Conservation (phyloP, 2,888 invertebrate genomes). For the Carabus problematicus region DNA sequence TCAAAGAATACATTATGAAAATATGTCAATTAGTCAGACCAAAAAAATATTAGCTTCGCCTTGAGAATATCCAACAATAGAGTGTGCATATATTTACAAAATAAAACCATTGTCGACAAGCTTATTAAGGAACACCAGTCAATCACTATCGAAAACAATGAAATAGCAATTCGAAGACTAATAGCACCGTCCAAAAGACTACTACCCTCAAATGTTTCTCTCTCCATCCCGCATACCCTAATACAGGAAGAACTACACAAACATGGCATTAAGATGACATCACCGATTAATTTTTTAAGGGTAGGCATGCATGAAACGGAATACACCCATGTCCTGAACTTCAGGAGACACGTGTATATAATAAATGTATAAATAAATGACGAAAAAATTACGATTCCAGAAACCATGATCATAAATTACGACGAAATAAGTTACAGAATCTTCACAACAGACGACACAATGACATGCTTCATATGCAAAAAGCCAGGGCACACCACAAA, state of each 20-base stretch:
- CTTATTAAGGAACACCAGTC: constrained; percentile 9
- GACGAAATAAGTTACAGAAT: no score
- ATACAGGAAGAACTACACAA: constrained; percentile 43
- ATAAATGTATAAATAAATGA: no score
- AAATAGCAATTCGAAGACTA: background rate
- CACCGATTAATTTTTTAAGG: constrained; percentile 42
- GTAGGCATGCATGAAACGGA: constrained; percentile 42
- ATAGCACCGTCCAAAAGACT: constrained; percentile 13
- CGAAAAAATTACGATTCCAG: constrained; percentile 32
- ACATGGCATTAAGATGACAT: constrained; percentile 39
- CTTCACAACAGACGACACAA: no score
- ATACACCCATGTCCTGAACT: constrained; percentile 44
- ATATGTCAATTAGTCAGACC: no score
- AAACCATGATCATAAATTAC: constrained; percentile 24
- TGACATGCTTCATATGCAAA: no score
- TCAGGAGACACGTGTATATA: constrained; percentile 45
- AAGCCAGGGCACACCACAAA: constrained; percentile 14
- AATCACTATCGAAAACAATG: background rate
- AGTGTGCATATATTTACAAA: constrained; percentile 7
- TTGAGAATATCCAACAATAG: constrained; percentile 15
- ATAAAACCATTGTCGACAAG: background rate
- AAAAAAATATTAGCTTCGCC: background rate
- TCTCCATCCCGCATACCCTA: constrained; percentile 43
- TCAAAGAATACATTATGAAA: no score
- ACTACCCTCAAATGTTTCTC: constrained; percentile 43